Evolutionary conservation across 2,888 invertebrate genomes (phyloP).

Genomic region (Spodoptera littoralis): DNA sequence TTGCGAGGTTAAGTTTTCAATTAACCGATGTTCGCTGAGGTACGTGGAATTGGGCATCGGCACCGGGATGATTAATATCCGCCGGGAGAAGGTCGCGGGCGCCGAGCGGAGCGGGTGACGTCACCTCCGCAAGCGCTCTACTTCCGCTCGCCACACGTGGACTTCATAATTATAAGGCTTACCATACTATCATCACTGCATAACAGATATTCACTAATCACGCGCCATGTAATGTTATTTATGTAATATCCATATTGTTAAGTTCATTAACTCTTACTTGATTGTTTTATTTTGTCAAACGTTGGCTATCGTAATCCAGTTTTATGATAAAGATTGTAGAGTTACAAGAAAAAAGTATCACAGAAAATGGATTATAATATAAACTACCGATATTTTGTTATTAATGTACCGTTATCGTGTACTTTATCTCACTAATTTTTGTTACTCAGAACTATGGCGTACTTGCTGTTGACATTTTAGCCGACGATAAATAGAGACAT

Average conservation of each 20-base stretch:
- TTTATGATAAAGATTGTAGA: constrained; percentile 13
- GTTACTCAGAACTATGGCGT: constrained; percentile 33
- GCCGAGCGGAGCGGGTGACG: constrained; percentile 73
- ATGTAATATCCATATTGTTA: not conserved
- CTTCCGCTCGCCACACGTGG: constrained; percentile 78
- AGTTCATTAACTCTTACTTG: constrained; percentile 9
- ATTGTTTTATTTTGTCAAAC: constrained; percentile 9
- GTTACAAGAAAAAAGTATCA: constrained; percentile 31
- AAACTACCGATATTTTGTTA: constrained; percentile 15
- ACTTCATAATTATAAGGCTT: constrained; percentile 63
- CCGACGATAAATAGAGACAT: constrained; percentile 16
- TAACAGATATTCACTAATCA: constrained; percentile 8
- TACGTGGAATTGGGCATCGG: constrained; percentile 57
- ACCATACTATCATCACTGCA: constrained; percentile 18
- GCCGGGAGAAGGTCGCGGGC: constrained; percentile 82
- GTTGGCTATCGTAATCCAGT: constrained; percentile 28
- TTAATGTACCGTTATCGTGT: constrained; percentile 19
- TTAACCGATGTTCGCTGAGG: constrained; percentile 66
- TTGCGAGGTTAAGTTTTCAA: constrained; percentile 67
- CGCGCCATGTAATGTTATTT: not conserved
- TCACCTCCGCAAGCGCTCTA: constrained; percentile 80
- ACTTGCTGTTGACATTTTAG: constrained; percentile 17
- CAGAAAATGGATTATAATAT: constrained; percentile 21
- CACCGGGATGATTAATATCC: constrained; percentile 87
- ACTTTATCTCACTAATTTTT: constrained; percentile 19